phyloP scores from a whole-genome alignment of 1,140 invertebrate genomes.

The Forficula auricularia region DNA sequence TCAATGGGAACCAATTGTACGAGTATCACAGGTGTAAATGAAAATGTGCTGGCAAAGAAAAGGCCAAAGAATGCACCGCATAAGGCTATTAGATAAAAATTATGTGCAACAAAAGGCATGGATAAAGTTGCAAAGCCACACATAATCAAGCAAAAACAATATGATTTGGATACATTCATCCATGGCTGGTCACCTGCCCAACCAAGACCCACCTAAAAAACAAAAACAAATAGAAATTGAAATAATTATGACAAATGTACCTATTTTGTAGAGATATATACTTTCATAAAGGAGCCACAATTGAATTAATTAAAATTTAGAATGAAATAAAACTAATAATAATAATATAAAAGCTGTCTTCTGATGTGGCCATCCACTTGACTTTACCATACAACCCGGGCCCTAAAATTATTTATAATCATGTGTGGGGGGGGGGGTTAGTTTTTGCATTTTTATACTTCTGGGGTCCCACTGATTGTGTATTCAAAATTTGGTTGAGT shows the following conservation, averaged over 20 bases:
- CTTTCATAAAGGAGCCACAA: not conserved
- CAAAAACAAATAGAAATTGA: constrained; percentile 8
- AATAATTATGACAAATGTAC: not conserved
- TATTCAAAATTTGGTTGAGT: no score
- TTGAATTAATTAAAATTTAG: not conserved
- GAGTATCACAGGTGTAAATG: constrained; percentile 71
- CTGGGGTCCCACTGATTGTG: no score
- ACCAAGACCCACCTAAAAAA: constrained; percentile 54
- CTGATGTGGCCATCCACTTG: no score
- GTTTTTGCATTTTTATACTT: no score
- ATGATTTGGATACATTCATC: constrained; percentile 67
- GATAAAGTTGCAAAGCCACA: constrained; percentile 52
- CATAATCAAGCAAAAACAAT: constrained; percentile 53
- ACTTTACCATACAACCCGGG: no score
- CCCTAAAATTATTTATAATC: no score
- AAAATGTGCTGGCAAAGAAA: constrained; percentile 71
- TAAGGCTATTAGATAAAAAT: constrained; percentile 10
- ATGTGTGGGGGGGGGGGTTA: no score
- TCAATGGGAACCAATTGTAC: constrained; percentile 63
- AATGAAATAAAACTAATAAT: not conserved
- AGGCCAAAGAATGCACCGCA: constrained; percentile 55
- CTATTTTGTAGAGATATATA: not conserved
- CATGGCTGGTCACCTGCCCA: constrained; percentile 76
- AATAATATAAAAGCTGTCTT: no score
- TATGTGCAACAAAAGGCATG: constrained; percentile 44